Evolutionary conservation across 37 sponge, comb jelly and placozoan species (phyloP).

Genomic region (Eunapius fragilis): DNA sequence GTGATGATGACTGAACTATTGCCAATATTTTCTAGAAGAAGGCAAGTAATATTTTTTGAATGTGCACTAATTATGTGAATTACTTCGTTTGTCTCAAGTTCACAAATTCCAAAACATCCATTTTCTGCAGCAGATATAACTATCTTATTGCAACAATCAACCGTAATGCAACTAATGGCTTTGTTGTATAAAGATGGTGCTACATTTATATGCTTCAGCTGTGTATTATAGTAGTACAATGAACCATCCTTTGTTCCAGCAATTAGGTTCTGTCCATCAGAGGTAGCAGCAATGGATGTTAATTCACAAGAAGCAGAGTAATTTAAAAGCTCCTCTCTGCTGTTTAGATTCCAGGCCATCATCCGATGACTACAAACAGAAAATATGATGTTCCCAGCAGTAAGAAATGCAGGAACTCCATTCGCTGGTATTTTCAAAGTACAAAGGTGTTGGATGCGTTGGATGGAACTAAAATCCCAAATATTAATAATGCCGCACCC

Average conservation of each 20-base stretch:
- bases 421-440: slow-evolving; percentile 13
- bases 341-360: slow-evolving; percentile 26
- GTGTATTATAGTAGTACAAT: neutral
- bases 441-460: slow-evolving; percentile 28
- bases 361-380: slow-evolving; percentile 1
- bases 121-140: neutral
- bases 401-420: neutral
- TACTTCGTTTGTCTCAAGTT: neutral
- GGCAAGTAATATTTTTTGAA: neutral
- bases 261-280: neutral
- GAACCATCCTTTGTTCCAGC: slow-evolving; percentile 14
- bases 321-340: neutral
- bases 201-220: neutral
- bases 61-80: neutral
- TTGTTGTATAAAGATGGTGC: neutral
- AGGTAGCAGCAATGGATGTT: neutral
- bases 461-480: slow-evolving; percentile 44
- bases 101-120: neutral
- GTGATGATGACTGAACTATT: neutral
- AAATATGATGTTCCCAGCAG: neutral
- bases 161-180: neutral
- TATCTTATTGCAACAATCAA: neutral
- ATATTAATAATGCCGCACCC: slow-evolving; percentile 32
- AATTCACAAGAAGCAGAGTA: neutral
- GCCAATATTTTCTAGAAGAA: neutral